Base-by-base conservation (phyloP, 2,888 invertebrate species). In the Cremastobaeus sp. region DNA sequence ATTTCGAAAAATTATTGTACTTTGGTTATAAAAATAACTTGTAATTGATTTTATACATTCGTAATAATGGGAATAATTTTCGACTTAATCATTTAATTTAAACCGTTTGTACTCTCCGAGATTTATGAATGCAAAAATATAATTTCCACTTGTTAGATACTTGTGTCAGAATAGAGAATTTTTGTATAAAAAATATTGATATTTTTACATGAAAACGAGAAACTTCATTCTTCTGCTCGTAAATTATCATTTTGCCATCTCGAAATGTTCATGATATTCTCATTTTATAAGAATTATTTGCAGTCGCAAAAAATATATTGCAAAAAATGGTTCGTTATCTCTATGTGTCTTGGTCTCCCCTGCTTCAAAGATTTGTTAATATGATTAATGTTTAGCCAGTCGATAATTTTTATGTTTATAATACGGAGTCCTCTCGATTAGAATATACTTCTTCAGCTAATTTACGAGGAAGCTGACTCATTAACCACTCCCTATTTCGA, bases 341-440 rank as follows among this genome's bases (percentile, higher is more conserved):
- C 8, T 30, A 45, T 35, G 34, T 62, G 43, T 52, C 62, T 52
- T 43, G 50, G 37, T 62, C 62, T 62, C 62, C 50, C 30, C 43
- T 41, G n/a, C 25, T 62, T 34, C 15, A 50, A 62, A 6, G 41
- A 25, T 17, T 62, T 50, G 43, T 43, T 9, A 17, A 25, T 62
- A 62, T 62, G 30, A 45, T 52, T 64, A 64, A 45, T 54, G 18
- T 45, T 43, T 64, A 64, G 41, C 64, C 64, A 64, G 64, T 64
- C 64, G 35, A 64, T 52, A 52, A 11, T 64, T 64, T 52, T 18
- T 48, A 41, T 64, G 30, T 15, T 64, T 64, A 54, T 45, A 47
- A 35, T 65, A 55, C 20, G 65, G 30, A 55, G 47, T 65, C 55
- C 55, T 65, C 37, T 39, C 37, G 47, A 39, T 65, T 55, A 64